phyloP scores from a whole-genome alignment of 2,797 vertebrate species.

The Heteromormyrus szaboi region DNA sequence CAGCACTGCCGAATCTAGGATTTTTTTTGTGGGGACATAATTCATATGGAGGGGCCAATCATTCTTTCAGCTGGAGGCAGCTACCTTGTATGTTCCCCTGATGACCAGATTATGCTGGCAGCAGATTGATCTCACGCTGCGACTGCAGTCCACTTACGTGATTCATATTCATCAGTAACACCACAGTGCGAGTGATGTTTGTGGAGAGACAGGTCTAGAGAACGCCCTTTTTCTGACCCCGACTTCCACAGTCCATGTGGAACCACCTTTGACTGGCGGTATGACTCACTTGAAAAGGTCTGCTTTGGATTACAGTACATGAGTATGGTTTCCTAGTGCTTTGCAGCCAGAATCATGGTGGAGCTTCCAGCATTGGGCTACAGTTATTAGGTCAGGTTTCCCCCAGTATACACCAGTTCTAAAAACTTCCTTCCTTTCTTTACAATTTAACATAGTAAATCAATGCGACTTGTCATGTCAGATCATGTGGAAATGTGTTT shows the following conservation, averaged over 20 bases:
- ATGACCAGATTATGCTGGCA: conserved; percentile 33
- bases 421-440: conserved; percentile 25
- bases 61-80: not conserved
- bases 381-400: not conserved
- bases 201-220: not conserved
- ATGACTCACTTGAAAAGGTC: not conserved
- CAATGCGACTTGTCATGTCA: not conserved
- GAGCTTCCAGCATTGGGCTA: not conserved
- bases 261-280: not conserved
- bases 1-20: not conserved
- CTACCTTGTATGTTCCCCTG: not conserved
- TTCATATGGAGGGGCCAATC: not conserved
- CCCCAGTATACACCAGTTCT: conserved; percentile 44
- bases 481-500: not conserved
- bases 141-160: not conserved
- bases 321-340: not conserved
- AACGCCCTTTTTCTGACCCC: not conserved
- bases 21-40: not conserved
- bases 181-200: not conserved
- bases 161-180: not conserved
- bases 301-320: not conserved
- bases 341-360: not conserved
- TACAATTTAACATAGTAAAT: not conserved
- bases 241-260: not conserved
- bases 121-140: conserved; percentile 24